Evolutionary conservation across 2,797 vertebrate genomes (phyloP).

Genomic region (Manis javanica): DNA sequence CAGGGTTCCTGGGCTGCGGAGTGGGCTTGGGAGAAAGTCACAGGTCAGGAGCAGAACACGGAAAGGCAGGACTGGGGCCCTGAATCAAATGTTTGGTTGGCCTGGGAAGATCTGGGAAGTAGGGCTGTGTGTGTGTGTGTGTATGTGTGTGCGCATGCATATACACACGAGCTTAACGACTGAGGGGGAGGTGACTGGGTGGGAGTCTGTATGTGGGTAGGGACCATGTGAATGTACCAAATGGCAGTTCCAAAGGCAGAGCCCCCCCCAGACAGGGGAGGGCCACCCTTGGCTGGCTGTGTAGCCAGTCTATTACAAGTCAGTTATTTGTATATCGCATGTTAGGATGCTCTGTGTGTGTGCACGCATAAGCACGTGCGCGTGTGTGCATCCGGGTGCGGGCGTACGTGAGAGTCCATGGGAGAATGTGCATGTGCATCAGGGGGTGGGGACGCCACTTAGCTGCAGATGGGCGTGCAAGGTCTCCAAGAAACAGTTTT

Average conservation of each 20-base stretch:
- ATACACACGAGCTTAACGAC: background rate
- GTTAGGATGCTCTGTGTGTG: background rate
- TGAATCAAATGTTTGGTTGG: background rate
- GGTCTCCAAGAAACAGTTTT: constrained; percentile 79
- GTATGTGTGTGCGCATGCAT: background rate
- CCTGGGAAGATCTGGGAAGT: background rate
- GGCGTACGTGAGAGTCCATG: constrained; percentile 60
- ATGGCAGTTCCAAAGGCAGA: background rate
- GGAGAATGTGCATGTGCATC: constrained; percentile 37
- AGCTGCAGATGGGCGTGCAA: constrained; percentile 67
- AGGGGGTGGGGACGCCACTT: background rate
- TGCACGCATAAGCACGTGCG: background rate
- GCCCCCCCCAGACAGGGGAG: background rate
- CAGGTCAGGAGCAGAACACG: background rate
- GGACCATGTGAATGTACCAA: background rate
- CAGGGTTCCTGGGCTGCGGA: background rate
- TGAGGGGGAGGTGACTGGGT: background rate
- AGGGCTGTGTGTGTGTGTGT: background rate
- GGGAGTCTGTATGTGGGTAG: background rate
- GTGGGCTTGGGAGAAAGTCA: background rate
- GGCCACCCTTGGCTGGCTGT: background rate
- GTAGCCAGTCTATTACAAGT: background rate
- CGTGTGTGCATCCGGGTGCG: background rate
- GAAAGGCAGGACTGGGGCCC: background rate
- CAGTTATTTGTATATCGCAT: too few species aligned